Evolutionary conservation across 2,113 vertebrate species (phyloP).

Genomic region (Archocentrus centrarchus): DNA sequence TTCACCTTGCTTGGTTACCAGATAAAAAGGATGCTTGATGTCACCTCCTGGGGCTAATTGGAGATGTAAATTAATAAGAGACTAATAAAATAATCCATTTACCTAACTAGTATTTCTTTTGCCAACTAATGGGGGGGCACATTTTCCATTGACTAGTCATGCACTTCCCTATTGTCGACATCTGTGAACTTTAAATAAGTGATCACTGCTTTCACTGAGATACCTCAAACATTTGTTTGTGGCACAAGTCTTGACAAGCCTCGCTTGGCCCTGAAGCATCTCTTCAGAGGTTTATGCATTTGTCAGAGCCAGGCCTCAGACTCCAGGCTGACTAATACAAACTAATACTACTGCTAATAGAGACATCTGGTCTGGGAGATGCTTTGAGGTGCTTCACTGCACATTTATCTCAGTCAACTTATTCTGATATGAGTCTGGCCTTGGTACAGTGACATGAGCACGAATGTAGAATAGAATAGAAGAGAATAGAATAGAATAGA

Average conservation of each 20-base stretch:
- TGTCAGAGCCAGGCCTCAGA: constrained; percentile 40
- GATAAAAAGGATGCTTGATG: neutral
- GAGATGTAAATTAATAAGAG: neutral
- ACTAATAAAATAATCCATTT: neutral
- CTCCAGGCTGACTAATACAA: constrained; percentile 52
- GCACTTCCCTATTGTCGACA: neutral
- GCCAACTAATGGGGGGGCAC: neutral
- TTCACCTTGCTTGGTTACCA: neutral
- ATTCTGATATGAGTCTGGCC: constrained; percentile 61
- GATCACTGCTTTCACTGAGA: constrained; percentile 26
- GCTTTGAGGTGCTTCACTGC: constrained; percentile 40
- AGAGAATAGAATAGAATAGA: too few relatives aligned
- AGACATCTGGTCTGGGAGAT: constrained; percentile 69
- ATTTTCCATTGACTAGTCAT: neutral
- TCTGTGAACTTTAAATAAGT: constrained; percentile 43
- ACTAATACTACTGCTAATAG: constrained; percentile 36
- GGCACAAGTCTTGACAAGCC: constrained; percentile 38
- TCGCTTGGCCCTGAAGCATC: constrained; percentile 30
- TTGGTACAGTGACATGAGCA: constrained; percentile 12
- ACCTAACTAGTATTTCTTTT: neutral
- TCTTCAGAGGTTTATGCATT: constrained; percentile 40
- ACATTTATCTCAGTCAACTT: constrained; percentile 45
- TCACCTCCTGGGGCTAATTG: neutral
- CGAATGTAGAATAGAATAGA: neutral
- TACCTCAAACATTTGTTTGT: constrained; percentile 48